Conservation (phyloP, 2,797 vertebrate genomes). For the Gymnoscopelus braueri region DNA sequence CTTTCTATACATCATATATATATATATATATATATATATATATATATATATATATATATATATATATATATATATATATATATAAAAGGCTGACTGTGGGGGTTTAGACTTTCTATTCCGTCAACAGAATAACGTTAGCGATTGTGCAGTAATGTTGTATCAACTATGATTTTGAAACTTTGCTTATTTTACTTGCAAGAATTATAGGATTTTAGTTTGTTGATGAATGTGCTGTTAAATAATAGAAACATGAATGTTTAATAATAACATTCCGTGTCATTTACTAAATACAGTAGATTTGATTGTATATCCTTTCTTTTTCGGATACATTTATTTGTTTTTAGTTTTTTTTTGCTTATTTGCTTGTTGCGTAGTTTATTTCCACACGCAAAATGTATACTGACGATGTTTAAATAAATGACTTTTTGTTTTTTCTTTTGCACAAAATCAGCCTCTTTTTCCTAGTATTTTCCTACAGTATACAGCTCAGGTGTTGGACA, state of each 20-base stretch:
- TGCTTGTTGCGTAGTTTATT: slow-evolving; percentile 77
- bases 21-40: too few relatives aligned
- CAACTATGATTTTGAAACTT: slow-evolving; percentile 90
- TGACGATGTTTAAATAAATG: slow-evolving; percentile 87
- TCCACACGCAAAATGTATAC: slow-evolving; percentile 84
- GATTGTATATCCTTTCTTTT: slow-evolving; percentile 41
- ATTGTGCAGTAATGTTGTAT: slow-evolving; percentile 97
- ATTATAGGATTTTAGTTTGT: slow-evolving; percentile 80
- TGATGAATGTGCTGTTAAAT: slow-evolving; percentile 87
- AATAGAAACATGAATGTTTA: slow-evolving; percentile 87
- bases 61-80: too few relatives aligned
- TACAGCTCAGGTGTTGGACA: too few relatives aligned
- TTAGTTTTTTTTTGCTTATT: slow-evolving; percentile 83
- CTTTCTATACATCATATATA: too few relatives aligned
- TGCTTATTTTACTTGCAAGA: slow-evolving; percentile 77
- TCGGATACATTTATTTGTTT: slow-evolving; percentile 76
- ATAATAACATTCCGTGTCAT: slow-evolving; percentile 67
- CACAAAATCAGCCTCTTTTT: slow-evolving; percentile 52
- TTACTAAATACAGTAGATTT: slow-evolving; percentile 78
- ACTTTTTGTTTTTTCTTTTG: slow-evolving; percentile 77
- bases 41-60: too few relatives aligned
- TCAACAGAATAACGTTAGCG: slow-evolving; percentile 88
- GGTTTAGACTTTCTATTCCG: slow-evolving; percentile 83
- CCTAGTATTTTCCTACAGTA: too few relatives aligned
- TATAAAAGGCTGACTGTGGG: slow-evolving; percentile 79